phyloP scores from a whole-genome alignment of 2,113 vertebrate species.

The Vulpes lagopus region DNA sequence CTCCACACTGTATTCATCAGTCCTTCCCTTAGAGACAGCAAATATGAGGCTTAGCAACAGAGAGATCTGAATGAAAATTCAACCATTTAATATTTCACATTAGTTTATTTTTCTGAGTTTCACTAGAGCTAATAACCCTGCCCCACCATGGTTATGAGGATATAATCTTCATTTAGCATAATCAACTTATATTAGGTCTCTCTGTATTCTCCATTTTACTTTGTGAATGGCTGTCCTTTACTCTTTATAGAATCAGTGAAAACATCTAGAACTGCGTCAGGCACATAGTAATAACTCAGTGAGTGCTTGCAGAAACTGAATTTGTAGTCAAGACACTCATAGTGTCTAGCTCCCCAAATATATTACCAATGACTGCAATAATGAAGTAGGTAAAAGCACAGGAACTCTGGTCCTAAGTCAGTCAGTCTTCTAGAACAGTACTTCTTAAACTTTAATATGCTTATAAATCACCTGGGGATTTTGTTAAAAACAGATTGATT shows the following conservation, averaged over 20 bases:
- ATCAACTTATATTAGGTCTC: background rate
- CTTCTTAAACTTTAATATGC: slow-evolving; percentile 5
- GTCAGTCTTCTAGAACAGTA: slow-evolving; percentile 31
- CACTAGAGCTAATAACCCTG: background rate
- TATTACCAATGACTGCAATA: background rate
- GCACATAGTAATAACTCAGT: background rate
- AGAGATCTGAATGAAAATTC: slow-evolving; percentile 36
- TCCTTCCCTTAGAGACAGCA: slow-evolving; percentile 1
- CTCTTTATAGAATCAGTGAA: background rate
- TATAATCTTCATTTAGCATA: background rate
- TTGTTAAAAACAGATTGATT: slow-evolving; percentile 59
- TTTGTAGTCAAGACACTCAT: background rate
- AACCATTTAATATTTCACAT: background rate
- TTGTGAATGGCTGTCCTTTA: background rate
- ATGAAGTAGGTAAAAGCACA: background rate
- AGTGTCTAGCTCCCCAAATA: background rate
- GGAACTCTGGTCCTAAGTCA: background rate
- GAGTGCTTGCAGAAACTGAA: slow-evolving; percentile 38
- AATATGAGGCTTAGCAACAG: background rate
- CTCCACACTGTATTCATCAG: background rate
- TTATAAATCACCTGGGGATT: slow-evolving; percentile 29
- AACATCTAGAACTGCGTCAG: slow-evolving; percentile 29
- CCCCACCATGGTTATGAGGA: background rate
- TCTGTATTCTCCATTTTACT: slow-evolving; percentile 43
- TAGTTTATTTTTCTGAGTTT: slow-evolving; percentile 53